phyloP scores from a whole-genome alignment of 1,140 invertebrate genomes.

The Lepidostoma basale region DNA sequence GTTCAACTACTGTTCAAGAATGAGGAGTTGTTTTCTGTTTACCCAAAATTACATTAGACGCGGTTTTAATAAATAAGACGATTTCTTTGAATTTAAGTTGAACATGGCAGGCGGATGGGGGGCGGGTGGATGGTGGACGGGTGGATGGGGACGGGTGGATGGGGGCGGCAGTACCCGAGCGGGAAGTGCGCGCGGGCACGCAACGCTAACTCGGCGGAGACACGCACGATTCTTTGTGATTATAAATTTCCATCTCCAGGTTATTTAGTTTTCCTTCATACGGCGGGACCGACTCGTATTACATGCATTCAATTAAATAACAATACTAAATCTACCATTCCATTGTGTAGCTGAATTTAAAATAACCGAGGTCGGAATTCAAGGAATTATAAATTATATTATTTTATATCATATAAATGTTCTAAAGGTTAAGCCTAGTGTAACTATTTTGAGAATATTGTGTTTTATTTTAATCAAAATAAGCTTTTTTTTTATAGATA shows the following conservation, averaged over 20 bases:
- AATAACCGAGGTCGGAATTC: no score
- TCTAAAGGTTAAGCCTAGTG: no score
- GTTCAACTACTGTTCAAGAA: no score
- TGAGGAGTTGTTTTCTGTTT: not conserved
- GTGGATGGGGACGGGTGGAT: not conserved
- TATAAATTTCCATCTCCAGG: not conserved
- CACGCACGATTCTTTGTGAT: not conserved
- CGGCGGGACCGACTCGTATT: not conserved
- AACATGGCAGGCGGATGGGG: not conserved
- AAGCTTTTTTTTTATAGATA: no score
- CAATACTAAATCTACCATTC: no score
- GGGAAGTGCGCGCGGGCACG: slow-evolving; percentile 1
- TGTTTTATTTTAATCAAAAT: no score
- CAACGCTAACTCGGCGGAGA: not conserved
- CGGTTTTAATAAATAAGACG: slow-evolving; percentile 14
- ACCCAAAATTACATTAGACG: not conserved
- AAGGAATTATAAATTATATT: no score
- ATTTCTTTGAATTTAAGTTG: slow-evolving; percentile 13
- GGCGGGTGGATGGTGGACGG: not conserved
- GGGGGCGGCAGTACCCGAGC: not conserved
- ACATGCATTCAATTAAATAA: no score
- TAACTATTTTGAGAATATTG: no score
- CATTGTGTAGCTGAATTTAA: no score
- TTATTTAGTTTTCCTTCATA: slow-evolving; percentile 1
- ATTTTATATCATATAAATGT: no score